phyloP scores from a whole-genome alignment of 2,888 invertebrate species.

The Callyntrura guangdongensis region DNA sequence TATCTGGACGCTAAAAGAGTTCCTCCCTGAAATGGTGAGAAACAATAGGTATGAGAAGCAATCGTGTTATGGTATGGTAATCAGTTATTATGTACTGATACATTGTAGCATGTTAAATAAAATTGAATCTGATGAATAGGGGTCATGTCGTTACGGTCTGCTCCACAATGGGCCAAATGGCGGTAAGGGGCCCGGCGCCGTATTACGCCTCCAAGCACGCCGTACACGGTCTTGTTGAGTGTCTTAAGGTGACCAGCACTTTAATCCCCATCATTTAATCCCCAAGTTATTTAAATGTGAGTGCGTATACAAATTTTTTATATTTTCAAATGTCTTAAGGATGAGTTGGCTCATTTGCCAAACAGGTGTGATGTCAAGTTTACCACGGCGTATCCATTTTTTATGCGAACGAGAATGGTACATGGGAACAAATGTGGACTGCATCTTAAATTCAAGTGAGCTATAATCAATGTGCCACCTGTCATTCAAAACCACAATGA shows the following conservation, averaged over 20 bases:
- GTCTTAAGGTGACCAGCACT: too few species aligned
- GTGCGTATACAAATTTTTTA: too few species aligned
- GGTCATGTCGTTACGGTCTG: slow-evolving; percentile 89
- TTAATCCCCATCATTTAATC: too few species aligned
- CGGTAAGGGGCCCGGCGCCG: slow-evolving; percentile 83
- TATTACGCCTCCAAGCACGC: slow-evolving; percentile 70
- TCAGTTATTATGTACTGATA: too few species aligned
- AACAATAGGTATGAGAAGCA: too few species aligned
- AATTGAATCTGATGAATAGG: slow-evolving; percentile 87
- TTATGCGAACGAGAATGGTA: slow-evolving; percentile 64
- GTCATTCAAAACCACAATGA: background rate
- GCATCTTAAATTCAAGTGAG: slow-evolving; percentile 59
- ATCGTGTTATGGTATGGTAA: too few species aligned
- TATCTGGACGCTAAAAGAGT: slow-evolving; percentile 89
- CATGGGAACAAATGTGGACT: slow-evolving; percentile 45
- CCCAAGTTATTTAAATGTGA: too few species aligned
- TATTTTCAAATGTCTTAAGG: slow-evolving; percentile 68
- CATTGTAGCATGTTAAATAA: too few species aligned
- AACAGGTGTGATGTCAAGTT: slow-evolving; percentile 63
- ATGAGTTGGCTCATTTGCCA: slow-evolving; percentile 65
- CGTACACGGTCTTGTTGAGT: slow-evolving; percentile 64
- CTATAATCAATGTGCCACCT: background rate
- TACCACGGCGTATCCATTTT: slow-evolving; percentile 71
- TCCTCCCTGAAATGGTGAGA: slow-evolving; percentile 88
- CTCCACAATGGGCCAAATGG: slow-evolving; percentile 89